Evolutionary conservation across 2,113 vertebrate genomes (phyloP), one percentile per base, ranked within the genome.

Genomic region (Syngnathus scovelli): DNA sequence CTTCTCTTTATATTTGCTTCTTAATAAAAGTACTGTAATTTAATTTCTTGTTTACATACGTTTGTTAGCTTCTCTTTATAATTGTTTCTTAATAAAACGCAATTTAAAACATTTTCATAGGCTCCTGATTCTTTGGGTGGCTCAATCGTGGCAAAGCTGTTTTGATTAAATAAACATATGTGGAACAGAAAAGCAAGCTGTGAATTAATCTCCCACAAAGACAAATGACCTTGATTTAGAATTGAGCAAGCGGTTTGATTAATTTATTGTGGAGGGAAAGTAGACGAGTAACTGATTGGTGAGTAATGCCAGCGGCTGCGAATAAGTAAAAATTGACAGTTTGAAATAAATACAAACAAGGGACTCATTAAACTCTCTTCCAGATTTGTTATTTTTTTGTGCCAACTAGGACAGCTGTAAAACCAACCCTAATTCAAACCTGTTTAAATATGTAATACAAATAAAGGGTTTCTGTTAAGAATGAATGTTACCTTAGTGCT

Each of bases 401-500:
- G 5, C 11, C 12, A 18, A 62, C 39, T 43, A 33, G 27, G 27
- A 23, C n/a, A 21, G 11, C 6, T 27, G 41, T 7, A 62, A 23
- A 27, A 62, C 44, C 7, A 62, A 62, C 15, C 61, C 41, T 13
- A 15, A 62, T 13, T 27, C 41, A 23, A 62, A 44, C 13, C 11
- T 11, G 39, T 8, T 7, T 62, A 62, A 27, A 61, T 33, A 49
- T 13, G 59, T 59, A n/a, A 56, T 37, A 59, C 18, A 71, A 39
- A 69, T 27, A 38, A 27, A 51, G 13, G 9, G 6, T 36, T 36
- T 41, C 10, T 54, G 37, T 67, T 36, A 68, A 51, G 36, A 18
- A 36, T 9, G 61, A 43, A 21, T 21, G 46, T 75, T 54, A 93
- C 93, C 92, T 91, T 71, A 91, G 69, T 12, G 88, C 89, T 83